Conservation (phyloP, 2,113 vertebrate species). For the Perca fluviatilis region DNA sequence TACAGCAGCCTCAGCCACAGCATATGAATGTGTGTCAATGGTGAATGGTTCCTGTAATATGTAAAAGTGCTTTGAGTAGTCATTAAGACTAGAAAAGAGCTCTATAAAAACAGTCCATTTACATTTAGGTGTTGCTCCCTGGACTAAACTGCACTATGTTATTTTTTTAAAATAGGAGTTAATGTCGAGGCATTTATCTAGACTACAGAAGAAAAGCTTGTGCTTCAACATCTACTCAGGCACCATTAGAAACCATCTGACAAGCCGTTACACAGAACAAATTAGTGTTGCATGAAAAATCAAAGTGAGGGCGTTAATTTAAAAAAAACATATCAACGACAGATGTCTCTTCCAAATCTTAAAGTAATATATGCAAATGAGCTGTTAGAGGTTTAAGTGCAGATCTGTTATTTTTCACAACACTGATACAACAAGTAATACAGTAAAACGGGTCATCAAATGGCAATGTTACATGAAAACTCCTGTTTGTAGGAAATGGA, state of each 20-base stretch:
- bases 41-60: too few relatives aligned
- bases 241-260: neutral
- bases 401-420: neutral
- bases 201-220: neutral
- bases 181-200: neutral
- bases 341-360: neutral
- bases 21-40: too few relatives aligned
- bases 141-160: too few relatives aligned
- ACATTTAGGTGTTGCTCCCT: too few relatives aligned
- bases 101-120: too few relatives aligned
- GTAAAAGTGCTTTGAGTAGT: too few relatives aligned
- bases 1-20: too few relatives aligned
- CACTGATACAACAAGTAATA: neutral
- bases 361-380: neutral
- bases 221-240: neutral
- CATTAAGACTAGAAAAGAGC: too few relatives aligned
- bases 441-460: neutral
- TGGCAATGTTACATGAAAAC: neutral
- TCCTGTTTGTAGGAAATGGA: slow-evolving; percentile 22
- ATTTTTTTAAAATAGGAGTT: neutral
- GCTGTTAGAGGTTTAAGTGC: neutral
- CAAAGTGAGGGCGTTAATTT: neutral
- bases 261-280: neutral
- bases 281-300: neutral
- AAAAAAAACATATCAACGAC: neutral